phyloP scores from a whole-genome alignment of 1,140 invertebrate genomes.

The Brachionus plicatilis region DNA sequence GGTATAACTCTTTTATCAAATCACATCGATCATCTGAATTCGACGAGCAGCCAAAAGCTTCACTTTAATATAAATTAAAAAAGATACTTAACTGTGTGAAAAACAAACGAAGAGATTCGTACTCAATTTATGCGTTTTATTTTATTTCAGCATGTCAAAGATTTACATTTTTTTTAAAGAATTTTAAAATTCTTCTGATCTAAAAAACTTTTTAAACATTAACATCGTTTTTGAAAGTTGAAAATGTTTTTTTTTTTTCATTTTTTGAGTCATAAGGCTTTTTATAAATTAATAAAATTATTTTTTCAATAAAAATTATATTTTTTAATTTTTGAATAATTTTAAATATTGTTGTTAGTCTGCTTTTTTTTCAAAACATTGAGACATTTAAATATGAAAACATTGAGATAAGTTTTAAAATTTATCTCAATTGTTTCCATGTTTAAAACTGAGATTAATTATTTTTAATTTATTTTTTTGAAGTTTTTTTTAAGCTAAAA shows the following conservation, averaged over 20 bases:
- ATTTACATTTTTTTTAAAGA: not conserved
- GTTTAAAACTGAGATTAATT: too few relatives aligned
- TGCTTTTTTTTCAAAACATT: too few relatives aligned
- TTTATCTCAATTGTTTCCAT: too few relatives aligned
- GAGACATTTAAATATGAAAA: too few relatives aligned
- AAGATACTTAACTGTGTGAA: not conserved
- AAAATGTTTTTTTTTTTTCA: not conserved
- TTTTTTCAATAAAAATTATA: not conserved
- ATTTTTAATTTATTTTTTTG: too few relatives aligned
- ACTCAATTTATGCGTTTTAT: conserved; percentile 3
- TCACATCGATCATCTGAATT: conserved; percentile 1
- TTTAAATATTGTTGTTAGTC: too few relatives aligned
- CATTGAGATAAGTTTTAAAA: too few relatives aligned
- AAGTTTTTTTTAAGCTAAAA: too few relatives aligned
- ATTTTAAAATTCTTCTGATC: not conserved
- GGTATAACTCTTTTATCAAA: conserved; percentile 28
- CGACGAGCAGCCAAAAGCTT: not conserved
- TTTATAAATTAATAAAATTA: not conserved
- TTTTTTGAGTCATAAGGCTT: not conserved
- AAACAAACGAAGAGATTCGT: not conserved
- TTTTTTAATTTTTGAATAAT: too few relatives aligned
- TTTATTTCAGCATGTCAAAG: not conserved
- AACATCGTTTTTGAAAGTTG: not conserved
- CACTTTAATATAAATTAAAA: conserved; percentile 33
- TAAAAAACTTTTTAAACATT: not conserved